Conservation (phyloP, 2,797 vertebrate genomes). For the Tachyglossus aculeatus region DNA sequence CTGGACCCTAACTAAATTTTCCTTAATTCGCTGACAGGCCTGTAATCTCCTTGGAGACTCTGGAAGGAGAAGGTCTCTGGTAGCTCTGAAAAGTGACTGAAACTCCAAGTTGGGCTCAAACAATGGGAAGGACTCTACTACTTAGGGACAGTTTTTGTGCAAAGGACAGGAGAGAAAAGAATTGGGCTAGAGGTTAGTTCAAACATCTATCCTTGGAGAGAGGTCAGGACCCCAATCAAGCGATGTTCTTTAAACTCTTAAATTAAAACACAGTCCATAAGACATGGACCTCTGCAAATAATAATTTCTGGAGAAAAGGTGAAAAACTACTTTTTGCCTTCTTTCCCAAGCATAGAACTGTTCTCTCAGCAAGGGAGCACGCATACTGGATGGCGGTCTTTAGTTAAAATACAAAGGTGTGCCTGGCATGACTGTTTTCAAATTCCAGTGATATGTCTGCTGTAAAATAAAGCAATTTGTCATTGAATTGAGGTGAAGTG, state of each 20-base stretch:
- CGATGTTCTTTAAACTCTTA: constrained; percentile 32
- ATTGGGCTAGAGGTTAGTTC: too few species aligned
- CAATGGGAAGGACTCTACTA: background rate
- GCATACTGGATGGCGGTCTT: background rate
- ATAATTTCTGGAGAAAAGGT: constrained; percentile 25
- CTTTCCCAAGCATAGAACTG: background rate
- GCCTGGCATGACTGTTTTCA: constrained; percentile 9
- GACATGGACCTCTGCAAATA: constrained; percentile 29
- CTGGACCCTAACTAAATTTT: background rate
- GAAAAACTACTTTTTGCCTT: constrained; percentile 6
- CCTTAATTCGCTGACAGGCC: background rate
- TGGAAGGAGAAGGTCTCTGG: background rate
- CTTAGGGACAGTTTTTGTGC: background rate
- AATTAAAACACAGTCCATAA: constrained; percentile 44
- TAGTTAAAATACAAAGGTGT: constrained; percentile 30
- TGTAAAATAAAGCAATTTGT: constrained; percentile 62
- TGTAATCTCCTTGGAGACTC: background rate
- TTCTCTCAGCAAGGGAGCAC: constrained; percentile 8
- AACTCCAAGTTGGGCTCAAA: background rate
- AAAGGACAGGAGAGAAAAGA: background rate
- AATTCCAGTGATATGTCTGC: constrained; percentile 45
- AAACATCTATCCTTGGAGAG: background rate
- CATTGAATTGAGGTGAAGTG: constrained; percentile 36
- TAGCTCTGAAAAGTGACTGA: background rate
- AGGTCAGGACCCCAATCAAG: background rate